These are phyloP conservation scores for Babylonia areolata DNA, from an alignment of 1,140 invertebrate genomes.

Conservation along the genomic window DNA sequence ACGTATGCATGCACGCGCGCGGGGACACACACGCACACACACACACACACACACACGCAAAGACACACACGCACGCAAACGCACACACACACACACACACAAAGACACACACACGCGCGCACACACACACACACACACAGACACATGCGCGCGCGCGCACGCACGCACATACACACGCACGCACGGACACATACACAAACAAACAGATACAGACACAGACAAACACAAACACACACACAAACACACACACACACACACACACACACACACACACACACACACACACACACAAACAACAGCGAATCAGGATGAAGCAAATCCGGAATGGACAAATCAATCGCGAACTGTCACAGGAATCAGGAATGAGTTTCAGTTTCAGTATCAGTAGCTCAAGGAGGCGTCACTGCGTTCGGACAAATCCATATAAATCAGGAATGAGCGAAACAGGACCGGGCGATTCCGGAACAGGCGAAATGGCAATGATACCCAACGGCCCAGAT, in stretches of 20 bases:
- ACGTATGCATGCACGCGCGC: neutral
- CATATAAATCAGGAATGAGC: too few species aligned
- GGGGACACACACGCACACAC: neutral
- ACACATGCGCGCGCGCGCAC: neutral
- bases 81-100: neutral
- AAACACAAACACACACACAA: neutral
- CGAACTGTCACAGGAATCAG: too few species aligned
- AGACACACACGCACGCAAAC: neutral
- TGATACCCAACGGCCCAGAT: too few species aligned
- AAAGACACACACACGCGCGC: neutral
- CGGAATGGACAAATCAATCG: too few species aligned
- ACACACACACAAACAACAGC: neutral
- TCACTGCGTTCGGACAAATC: too few species aligned
- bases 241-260: constrained; percentile 11
- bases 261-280: constrained; percentile 11
- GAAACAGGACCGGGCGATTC: too few species aligned
- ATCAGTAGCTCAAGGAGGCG: too few species aligned
- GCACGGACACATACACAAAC: neutral
- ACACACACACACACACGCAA: neutral
- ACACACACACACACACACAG: neutral
- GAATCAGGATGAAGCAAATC: too few species aligned
- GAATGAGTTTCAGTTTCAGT: too few species aligned
- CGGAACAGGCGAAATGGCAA: too few species aligned
- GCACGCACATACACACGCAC: neutral
- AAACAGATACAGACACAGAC: neutral